Evolutionary conservation across 2,113 vertebrate species (phyloP), one percentile per base, ranked within the genome.

Genomic region (Brachionichthys hirsutus): DNA sequence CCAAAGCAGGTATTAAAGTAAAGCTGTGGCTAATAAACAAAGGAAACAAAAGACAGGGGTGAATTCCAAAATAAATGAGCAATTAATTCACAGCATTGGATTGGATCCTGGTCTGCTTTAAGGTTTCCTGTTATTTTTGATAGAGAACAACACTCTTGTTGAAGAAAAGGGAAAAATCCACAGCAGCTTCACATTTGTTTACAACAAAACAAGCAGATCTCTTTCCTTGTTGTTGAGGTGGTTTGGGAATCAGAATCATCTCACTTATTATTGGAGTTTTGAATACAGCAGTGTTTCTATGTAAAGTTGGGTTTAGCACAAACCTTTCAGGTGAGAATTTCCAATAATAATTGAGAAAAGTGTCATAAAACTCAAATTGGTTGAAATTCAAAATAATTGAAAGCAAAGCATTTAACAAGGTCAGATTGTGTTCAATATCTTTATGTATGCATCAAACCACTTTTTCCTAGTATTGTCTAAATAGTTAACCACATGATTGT

Each of bases 31-130:
- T 78, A 78, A 80, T 85, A 66, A 86, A 36, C 36, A 66, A 71
- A 45, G 70, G 75, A 82, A 77, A 83, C 73, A 76, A 62, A 70
- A 85, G 69, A 60, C 38, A 60, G 72, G 63, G 24, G 74, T 64
- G 19, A 63, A 73, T 79, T 85, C 81, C 79, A 86, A 82, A 83
- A 84, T 81, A 86, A 89, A 85, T 66, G 57, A 6, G 11, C 48
- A 59, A 78, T 82, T 80, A 65, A 84, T 82, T 80, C 54, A 71
- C 62, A 53, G 75, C 70, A 75, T 76, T 76, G 40, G 72, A 75
- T 51, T 73, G 68, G 62, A 79, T 61, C 68, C 73, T 61, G 54
- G 52, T 70, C 58, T 30, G 70, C 60, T 76, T 54, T 80, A 45
- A 38, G 62, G 46, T 34, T 72, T 62, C 67, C 48, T 67, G 44